Evolutionary conservation across 2,888 invertebrate genomes (phyloP).

Genomic region (Rhaphigaster nebulosa): DNA sequence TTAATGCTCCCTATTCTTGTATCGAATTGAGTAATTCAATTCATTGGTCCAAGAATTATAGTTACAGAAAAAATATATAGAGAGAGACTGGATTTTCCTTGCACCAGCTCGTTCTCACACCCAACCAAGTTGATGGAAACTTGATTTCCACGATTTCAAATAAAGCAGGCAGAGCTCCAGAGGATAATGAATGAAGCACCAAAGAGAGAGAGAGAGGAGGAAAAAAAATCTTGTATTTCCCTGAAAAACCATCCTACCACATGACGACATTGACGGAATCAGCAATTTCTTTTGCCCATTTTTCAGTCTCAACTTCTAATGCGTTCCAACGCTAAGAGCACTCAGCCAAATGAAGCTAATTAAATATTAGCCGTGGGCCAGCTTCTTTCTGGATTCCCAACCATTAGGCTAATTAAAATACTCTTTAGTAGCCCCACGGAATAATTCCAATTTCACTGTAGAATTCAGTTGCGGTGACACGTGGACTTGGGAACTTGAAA

Average conservation of each 20-base stretch:
- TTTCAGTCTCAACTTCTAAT: not conserved
- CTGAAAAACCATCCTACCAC: not conserved
- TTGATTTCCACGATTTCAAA: not conserved
- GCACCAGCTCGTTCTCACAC: not conserved
- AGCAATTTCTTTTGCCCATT: not conserved
- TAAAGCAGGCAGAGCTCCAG: not conserved
- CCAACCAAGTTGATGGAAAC: not conserved
- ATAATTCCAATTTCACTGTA: slow-evolving; percentile 4
- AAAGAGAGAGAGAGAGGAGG: no score
- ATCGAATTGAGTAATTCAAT: no score
- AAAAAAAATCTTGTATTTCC: not conserved
- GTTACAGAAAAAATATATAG: no score
- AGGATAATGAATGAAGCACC: not conserved
- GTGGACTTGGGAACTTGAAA: not conserved
- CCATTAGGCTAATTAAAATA: slow-evolving; percentile 34
- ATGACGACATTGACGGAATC: not conserved
- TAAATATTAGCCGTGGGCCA: not conserved
- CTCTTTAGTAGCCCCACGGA: not conserved
- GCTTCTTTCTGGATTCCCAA: not conserved
- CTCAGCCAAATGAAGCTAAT: slow-evolving; percentile 37
- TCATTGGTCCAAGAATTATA: no score
- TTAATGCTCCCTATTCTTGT: no score
- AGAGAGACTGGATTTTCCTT: no score
- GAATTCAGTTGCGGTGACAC: not conserved
- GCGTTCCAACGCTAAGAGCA: not conserved